These are phyloP conservation scores for Hyposoter didymator DNA, from an alignment of 2,888 invertebrate species.

Conservation along the genomic window DNA sequence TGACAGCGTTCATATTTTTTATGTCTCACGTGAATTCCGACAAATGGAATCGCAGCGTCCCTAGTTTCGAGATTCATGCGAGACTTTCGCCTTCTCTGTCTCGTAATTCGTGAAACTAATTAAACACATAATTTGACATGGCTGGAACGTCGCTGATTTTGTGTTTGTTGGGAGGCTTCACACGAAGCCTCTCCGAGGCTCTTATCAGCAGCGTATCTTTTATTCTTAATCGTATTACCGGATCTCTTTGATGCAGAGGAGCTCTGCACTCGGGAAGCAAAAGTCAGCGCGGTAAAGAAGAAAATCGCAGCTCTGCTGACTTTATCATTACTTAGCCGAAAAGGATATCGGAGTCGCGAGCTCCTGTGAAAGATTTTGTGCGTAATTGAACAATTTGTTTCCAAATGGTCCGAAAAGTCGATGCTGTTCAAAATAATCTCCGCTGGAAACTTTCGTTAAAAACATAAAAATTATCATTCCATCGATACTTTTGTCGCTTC, in stretches of 20 bases:
- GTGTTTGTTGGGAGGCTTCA: conserved; percentile 4
- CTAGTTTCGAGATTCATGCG: too few species aligned
- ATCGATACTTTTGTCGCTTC: too few species aligned
- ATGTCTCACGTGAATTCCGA: too few species aligned
- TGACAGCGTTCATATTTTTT: too few species aligned
- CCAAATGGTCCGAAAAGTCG: conserved; percentile 26
- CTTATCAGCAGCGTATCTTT: conserved; percentile 51
- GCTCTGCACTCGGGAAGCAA: conserved; percentile 23
- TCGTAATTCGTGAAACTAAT: conserved; percentile 9
- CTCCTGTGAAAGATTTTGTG: conserved; percentile 29
- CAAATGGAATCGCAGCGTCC: too few species aligned
- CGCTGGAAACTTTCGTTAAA: conserved; percentile 4
- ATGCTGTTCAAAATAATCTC: not conserved
- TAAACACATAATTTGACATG: not conserved
- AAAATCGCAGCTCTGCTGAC: not conserved
- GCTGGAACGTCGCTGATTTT: not conserved
- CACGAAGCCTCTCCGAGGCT: not conserved
- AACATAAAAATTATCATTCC: too few species aligned
- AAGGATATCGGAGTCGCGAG: conserved; percentile 19
- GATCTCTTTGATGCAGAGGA: conserved; percentile 68
- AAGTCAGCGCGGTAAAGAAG: conserved; percentile 6
- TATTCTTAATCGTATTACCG: conserved; percentile 68
- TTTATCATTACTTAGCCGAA: not conserved
- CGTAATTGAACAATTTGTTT: conserved; percentile 17
- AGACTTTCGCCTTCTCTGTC: not conserved